These are phyloP conservation scores for Stichodactyla mertensii DNA, from an alignment of 64 coral and sea anemone species.

Conservation along the genomic window DNA sequence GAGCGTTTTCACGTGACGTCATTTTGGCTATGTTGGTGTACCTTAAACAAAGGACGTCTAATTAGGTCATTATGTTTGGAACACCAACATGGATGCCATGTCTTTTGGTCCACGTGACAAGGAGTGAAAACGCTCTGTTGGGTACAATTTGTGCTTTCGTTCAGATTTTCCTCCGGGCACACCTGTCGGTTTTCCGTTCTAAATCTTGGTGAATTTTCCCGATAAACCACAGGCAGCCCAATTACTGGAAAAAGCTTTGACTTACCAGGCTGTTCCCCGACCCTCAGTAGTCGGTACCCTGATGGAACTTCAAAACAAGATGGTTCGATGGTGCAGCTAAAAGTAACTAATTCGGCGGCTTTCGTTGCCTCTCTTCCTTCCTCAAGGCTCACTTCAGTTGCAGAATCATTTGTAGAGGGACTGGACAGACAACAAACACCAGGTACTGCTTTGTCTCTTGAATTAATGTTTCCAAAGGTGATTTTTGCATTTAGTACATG, in stretches of 20 bases:
- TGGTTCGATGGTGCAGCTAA: constrained; percentile 63
- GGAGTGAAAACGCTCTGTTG: no score
- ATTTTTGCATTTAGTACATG: constrained; percentile 96
- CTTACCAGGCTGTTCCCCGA: constrained; percentile 59
- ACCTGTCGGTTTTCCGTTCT: no score
- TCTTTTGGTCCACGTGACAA: no score
- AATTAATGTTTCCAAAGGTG: constrained; percentile 97
- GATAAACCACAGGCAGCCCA: background rate
- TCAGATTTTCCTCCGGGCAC: no score
- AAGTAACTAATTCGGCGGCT: background rate
- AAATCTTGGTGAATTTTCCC: no score
- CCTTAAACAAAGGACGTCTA: no score
- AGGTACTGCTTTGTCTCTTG: constrained; percentile 42
- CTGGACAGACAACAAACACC: constrained; percentile 37
- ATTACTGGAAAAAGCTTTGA: background rate
- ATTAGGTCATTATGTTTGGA: no score
- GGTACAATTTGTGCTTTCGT: no score
- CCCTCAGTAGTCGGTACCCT: constrained; percentile 65
- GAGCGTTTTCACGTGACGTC: no score
- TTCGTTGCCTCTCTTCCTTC: background rate
- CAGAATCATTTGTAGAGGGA: background rate
- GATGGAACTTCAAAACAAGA: constrained; percentile 71
- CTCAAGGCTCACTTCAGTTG: background rate
- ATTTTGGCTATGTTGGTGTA: no score
- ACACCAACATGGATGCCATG: no score